Evolutionary conservation across 2,113 vertebrate genomes (phyloP), one percentile per base, ranked within the genome.

Genomic region (Misgurnus mizolepis): DNA sequence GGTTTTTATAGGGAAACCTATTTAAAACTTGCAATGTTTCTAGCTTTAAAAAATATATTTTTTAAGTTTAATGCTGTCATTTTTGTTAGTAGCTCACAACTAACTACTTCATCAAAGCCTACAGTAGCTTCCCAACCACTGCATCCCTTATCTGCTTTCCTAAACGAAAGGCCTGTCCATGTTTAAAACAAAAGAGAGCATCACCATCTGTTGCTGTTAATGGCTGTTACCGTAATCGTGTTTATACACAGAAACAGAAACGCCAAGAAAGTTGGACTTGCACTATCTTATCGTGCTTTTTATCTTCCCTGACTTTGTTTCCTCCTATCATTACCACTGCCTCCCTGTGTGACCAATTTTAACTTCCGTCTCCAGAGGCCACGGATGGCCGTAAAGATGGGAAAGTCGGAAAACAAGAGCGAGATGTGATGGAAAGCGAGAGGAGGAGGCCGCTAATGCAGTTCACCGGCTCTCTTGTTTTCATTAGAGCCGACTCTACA

Each of bases 401-500:
- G 55, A 22, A 58, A 41, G 65, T 80, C 18, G 1, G 47, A 69
- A 61, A 64, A 40, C 60, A 49, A 53, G 82, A 61, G 58, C 22
- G 74, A 41, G 76, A 58, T 83, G 82, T 40, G 76, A 71, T 80
- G 50, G 71, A 64, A 78, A 76, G 39, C 67, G 74, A 84, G 76
- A 65, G 17, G 62, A 76, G 34, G 68, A 68, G 27, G 67, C 83
- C 85, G 81, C 70, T 67, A 70, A 83, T 82, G 76, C 67, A 78
- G 75, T 79, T 86, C 80, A 39, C 78, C 82, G 78, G 65, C 81
- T 72, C 84, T 89, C 83, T 85, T 58, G 85, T 82, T 92, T 91
- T 91, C 83, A 89, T 89, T 89, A 89, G 79, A 83, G 64, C 74
- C 80, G 67, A 73, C 86, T 87, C 85, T 88, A 66, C 89, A 84